Conservation (phyloP, 2,113 vertebrate genomes). For the Vidua chalybeata region DNA sequence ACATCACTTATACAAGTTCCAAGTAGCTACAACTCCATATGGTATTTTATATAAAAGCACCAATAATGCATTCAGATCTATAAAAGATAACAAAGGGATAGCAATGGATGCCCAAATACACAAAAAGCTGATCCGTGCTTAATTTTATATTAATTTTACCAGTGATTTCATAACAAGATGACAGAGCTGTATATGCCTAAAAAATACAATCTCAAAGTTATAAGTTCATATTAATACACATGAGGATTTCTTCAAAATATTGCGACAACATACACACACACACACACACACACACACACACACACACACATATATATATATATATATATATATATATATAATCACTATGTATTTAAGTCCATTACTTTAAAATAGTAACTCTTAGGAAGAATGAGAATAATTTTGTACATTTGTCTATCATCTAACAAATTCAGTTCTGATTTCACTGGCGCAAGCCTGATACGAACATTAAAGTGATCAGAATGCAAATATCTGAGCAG, state of each 20-base stretch:
- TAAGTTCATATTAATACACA: neutral
- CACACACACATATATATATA: too few species aligned
- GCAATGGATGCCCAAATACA: neutral
- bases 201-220: neutral
- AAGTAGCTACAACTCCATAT: neutral
- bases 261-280: neutral
- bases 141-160: neutral
- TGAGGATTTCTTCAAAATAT: neutral
- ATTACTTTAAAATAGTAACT: neutral
- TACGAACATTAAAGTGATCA: neutral
- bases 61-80: neutral
- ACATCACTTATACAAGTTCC: neutral
- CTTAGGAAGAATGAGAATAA: neutral
- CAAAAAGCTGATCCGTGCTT: neutral
- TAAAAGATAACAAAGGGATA: neutral
- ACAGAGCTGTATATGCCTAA: neutral
- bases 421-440: neutral
- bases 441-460: neutral
- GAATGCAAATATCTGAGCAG: neutral
- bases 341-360: neutral
- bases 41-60: neutral
- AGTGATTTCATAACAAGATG: neutral
- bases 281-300: too few species aligned
- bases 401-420: neutral
- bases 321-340: rapidly evolving